These are phyloP conservation scores for Allygus modestus DNA, from an alignment of 2,888 invertebrate species.

Conservation along the genomic window DNA sequence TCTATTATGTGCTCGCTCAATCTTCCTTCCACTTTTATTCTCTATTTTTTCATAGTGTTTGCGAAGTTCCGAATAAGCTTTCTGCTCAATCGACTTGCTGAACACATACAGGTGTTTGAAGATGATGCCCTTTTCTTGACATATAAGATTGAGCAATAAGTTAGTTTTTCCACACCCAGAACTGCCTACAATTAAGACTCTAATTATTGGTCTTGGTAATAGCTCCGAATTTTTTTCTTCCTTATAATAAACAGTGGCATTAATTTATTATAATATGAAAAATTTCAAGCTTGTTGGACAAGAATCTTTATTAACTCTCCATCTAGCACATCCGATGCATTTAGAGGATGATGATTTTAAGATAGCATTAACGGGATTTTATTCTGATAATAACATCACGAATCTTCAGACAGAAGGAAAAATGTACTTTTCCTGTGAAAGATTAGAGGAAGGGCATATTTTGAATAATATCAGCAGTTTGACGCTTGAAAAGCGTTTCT, in stretches of 20 bases:
- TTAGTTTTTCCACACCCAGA: slow-evolving; percentile 41
- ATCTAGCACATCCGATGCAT: too few species aligned
- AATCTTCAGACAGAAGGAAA: not conserved
- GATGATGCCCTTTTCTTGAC: not conserved
- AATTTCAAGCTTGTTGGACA: slow-evolving; percentile 1
- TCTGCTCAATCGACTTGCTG: not conserved
- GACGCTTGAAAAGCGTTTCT: not conserved
- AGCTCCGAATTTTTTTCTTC: slow-evolving; percentile 3
- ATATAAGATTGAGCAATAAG: slow-evolving; percentile 36
- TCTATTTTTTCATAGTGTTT: not conserved
- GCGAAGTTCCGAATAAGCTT: not conserved
- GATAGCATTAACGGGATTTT: not conserved
- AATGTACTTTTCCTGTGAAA: not conserved
- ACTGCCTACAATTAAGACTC: not conserved
- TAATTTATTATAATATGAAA: not conserved
- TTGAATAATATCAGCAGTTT: not conserved
- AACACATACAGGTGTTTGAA: slow-evolving; percentile 9
- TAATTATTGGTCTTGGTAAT: slow-evolving; percentile 1
- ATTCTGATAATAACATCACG: slow-evolving; percentile 2
- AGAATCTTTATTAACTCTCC: too few species aligned
- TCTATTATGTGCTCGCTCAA: too few species aligned
- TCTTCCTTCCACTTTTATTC: not conserved
- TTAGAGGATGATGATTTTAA: too few species aligned
- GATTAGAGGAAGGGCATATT: not conserved
- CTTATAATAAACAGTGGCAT: slow-evolving; percentile 25